These are phyloP conservation scores for Drosophila mayri DNA, from an alignment of 1,140 invertebrate genomes.

Conservation along the genomic window DNA sequence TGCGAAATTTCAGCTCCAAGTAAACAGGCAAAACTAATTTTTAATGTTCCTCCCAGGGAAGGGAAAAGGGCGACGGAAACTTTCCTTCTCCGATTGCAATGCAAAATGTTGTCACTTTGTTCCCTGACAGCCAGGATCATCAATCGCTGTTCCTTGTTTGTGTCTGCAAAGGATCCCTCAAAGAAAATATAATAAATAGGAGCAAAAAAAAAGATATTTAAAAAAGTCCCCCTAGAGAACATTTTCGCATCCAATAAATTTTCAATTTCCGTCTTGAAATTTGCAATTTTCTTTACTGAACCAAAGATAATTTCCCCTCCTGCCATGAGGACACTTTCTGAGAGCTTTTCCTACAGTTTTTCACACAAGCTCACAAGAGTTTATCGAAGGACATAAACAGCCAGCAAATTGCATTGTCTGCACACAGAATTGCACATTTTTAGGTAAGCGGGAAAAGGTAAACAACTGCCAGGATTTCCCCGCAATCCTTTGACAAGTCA, in stretches of 20 bases:
- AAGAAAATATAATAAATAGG: background rate
- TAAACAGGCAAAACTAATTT: conserved; percentile 68
- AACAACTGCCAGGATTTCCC: conserved; percentile 1
- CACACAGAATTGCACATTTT: conserved; percentile 20
- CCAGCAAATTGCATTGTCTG: conserved; percentile 29
- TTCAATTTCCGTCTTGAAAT: conserved; percentile 65
- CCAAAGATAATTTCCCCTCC: conserved; percentile 47
- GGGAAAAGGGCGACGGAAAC: background rate
- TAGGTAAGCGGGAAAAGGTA: conserved; percentile 7
- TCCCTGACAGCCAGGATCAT: conserved; percentile 42
- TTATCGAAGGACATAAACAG: conserved; percentile 36
- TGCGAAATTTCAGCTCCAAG: conserved; percentile 42
- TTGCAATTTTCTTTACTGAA: conserved; percentile 64
- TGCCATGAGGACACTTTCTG: background rate
- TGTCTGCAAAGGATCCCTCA: conserved; percentile 4
- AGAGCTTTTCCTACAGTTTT: conserved; percentile 28
- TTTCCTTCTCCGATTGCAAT: conserved; percentile 36
- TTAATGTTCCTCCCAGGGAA: conserved; percentile 38
- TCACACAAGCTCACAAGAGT: conserved; percentile 30
- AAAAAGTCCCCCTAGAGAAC: conserved; percentile 16
- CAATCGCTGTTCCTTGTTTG: conserved; percentile 26
- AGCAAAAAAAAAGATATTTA: background rate
- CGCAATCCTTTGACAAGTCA: conserved; percentile 21
- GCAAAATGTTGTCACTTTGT: conserved; percentile 66
- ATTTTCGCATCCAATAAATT: conserved; percentile 65